phyloP scores from a whole-genome alignment of 2,113 vertebrate genomes.

The Bubo bubo region DNA sequence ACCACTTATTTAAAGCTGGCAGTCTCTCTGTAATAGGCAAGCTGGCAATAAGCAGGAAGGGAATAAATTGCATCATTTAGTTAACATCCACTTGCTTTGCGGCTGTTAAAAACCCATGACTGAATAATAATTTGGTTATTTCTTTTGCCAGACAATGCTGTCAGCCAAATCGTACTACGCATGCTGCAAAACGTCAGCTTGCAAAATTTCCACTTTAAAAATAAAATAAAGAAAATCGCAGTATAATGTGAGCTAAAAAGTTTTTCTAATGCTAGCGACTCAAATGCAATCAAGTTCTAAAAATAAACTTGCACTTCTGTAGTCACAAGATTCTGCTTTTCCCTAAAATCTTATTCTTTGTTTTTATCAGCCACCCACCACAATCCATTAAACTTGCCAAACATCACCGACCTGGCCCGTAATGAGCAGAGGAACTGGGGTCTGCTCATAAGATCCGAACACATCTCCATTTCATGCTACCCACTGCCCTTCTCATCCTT shows the following conservation, averaged over 20 bases:
- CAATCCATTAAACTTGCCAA: neutral
- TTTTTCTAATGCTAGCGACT: conserved; percentile 44
- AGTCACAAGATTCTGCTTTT: neutral
- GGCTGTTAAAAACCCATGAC: conserved; percentile 94
- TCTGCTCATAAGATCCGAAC: neutral
- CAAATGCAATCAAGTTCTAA: conserved; percentile 29
- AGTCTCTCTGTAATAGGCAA: conserved; percentile 89
- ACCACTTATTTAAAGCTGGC: conserved; percentile 98
- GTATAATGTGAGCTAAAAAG: conserved; percentile 51
- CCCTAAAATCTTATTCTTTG: neutral
- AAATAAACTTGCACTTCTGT: conserved; percentile 40
- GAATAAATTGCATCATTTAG: conserved; percentile 99
- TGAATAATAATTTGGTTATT: conserved; percentile 94
- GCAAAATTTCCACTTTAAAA: conserved; percentile 79
- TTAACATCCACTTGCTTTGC: conserved; percentile 93
- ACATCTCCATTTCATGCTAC: neutral
- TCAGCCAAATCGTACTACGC: conserved; percentile 82
- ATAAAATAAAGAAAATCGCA: conserved; percentile 65
- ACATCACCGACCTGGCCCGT: neutral
- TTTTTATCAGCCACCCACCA: neutral
- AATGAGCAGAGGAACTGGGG: neutral
- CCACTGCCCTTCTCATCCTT: neutral
- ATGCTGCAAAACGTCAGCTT: conserved; percentile 75
- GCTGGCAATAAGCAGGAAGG: conserved; percentile 89
- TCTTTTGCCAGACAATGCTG: conserved; percentile 85